Conservation (phyloP, 2,888 invertebrate species). For the Orthosia incerta region DNA sequence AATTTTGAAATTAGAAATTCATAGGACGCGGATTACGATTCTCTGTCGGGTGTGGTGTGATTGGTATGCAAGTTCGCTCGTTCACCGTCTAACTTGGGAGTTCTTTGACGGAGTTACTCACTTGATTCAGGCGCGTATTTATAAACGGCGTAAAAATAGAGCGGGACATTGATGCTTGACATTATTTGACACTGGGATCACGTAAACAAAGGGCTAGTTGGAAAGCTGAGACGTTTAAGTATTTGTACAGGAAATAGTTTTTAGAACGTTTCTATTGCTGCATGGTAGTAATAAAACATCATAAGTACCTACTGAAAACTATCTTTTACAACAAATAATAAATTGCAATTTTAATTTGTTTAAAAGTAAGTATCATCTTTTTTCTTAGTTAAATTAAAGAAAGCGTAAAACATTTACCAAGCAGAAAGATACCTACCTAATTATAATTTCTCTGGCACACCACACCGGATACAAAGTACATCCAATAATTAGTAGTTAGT, state of each 20-base stretch:
- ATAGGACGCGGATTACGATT: constrained; percentile 72
- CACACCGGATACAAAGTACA: constrained; percentile 57
- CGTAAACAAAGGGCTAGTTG: constrained; percentile 49
- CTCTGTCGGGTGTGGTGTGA: constrained; percentile 69
- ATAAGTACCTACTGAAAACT: neutral
- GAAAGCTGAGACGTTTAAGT: neutral
- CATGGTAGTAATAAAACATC: neutral
- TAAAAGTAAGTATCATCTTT: neutral
- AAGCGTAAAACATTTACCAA: neutral
- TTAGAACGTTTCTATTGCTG: neutral
- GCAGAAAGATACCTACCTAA: neutral
- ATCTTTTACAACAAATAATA: neutral
- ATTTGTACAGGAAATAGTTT: neutral
- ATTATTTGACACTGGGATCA: constrained; percentile 49
- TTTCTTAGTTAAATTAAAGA: too few relatives aligned
- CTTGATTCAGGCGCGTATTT: constrained; percentile 74
- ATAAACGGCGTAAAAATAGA: constrained; percentile 71
- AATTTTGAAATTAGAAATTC: constrained; percentile 72
- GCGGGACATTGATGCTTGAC: constrained; percentile 61
- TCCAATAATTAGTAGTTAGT: constrained; percentile 69
- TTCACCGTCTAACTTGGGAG: constrained; percentile 59
- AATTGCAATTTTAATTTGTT: neutral
- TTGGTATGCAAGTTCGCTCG: constrained; percentile 71
- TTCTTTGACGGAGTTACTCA: constrained; percentile 66
- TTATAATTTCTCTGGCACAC: constrained; percentile 30